Evolutionary conservation across 1,140 invertebrate genomes (phyloP), one percentile per base, ranked within the genome.

Genomic region (Hypothenemus hampei): DNA sequence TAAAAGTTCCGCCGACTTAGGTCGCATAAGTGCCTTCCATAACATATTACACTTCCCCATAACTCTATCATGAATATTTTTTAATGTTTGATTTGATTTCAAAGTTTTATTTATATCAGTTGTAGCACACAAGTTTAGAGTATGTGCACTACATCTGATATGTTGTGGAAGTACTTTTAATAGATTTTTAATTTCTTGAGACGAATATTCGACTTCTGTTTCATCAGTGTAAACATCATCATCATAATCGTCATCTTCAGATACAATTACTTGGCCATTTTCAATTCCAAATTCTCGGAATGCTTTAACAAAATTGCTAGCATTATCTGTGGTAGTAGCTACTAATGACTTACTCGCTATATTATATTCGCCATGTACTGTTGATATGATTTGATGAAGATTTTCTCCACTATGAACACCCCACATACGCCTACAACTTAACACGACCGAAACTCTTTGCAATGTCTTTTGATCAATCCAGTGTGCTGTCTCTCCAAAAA

Each of bases 401-500:
- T 37, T 37, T 11, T 43, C 40, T 10, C 8, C 13, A 11, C 11
- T 19, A 21, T 43, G 40, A 24, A 8, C 22, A 6, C 23, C 40
- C 8, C 15, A 20, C 8, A 43, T 19, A n/a, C 23, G 19, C 22
- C 40, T 43, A 21, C 40, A 43, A 19, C 16, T 15, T 43, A 43
- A 43, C 16, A 16, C 40, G 11, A 43, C 19, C 3, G 40, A 43
- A 8, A 13, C 22, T 16, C 40, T 16, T 43, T 43, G 7, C 8
- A 43, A 15, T 20, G 40, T 20, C 22, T 18, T 11, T 24, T 8
- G 15, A 24, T 3, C 7, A 21, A 43, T 21, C 40, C 40, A 43
- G 22, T 43, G 40, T 10, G 7, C 18, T 20, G 40, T 43, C 15
- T 19, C 40, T 22, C 40, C 40, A n/a, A 10, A 43, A 43, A 24